phyloP scores from a whole-genome alignment of 2,888 invertebrate species.

The Neuroscelio doddi region DNA sequence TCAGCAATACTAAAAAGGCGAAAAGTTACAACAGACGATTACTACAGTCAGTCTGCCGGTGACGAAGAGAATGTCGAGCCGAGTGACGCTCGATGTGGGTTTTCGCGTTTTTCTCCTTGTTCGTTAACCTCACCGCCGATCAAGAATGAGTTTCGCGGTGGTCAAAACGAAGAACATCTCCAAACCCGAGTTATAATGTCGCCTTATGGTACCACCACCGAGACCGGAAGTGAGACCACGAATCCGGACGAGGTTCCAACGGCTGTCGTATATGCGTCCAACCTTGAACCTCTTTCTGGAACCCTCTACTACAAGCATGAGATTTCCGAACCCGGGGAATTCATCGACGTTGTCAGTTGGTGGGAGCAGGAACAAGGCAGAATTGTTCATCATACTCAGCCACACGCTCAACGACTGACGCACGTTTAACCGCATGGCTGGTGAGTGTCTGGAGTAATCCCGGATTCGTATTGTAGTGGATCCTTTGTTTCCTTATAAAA shows the following conservation, averaged over 20 bases:
- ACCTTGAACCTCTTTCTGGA: constrained; percentile 64
- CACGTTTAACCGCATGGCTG: constrained; percentile 63
- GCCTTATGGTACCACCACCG: constrained; percentile 59
- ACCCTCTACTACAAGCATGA: constrained; percentile 68
- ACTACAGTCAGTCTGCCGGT: constrained; percentile 60
- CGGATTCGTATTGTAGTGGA: constrained; percentile 20
- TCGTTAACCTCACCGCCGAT: constrained; percentile 56
- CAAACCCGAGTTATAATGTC: constrained; percentile 60
- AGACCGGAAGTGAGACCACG: constrained; percentile 37
- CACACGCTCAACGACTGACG: constrained; percentile 65
- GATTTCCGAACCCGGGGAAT: constrained; percentile 63
- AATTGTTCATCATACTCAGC: constrained; percentile 62
- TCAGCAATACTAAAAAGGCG: constrained; percentile 39
- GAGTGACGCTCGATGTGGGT: constrained; percentile 32
- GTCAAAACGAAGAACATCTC: constrained; percentile 61
- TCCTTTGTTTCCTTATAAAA: constrained; percentile 34
- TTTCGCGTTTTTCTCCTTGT: constrained; percentile 59
- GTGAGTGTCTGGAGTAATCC: constrained; percentile 27
- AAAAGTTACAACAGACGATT: constrained; percentile 56
- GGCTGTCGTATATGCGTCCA: constrained; percentile 62
- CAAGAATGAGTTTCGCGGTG: constrained; percentile 50
- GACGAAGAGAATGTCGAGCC: constrained; percentile 70
- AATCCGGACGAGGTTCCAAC: constrained; percentile 62
- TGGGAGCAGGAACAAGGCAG: constrained; percentile 71
- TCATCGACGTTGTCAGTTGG: constrained; percentile 71